Evolutionary conservation across 2,113 vertebrate species (phyloP), one percentile per base, ranked within the genome.

Genomic region (Apeltes quadracus): DNA sequence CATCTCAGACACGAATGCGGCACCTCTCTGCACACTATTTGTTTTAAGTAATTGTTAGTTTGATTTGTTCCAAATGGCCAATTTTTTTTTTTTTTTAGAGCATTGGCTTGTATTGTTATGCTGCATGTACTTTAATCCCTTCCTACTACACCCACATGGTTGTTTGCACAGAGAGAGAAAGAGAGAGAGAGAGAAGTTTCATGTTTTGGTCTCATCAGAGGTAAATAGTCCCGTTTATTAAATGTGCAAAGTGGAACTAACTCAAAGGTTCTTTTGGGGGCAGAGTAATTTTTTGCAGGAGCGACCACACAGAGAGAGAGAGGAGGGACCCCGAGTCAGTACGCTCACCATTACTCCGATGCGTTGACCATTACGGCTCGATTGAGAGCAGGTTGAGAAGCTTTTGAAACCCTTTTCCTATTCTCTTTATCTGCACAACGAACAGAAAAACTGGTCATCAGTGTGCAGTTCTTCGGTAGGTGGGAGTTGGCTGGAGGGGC

Each of bases 151-250:
- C 61, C 16, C 12, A 29, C 23, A 23, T 15, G 9, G 23, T 61
- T 39, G 18, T 25, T 20, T 11, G 46, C 9, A 48, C 29, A 22
- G 13, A 50, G 48, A 50, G 41, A 44, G 4, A 44, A 16, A 44
- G 53, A 41, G 4, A 3, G 62, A 63, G 7, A 10, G 3, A 48
- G n/a, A 43, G 20, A 9, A 9, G 16, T 1, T 62, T 18, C 56
- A 5, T 51, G n/a, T 53, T 41, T 43, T 9, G 27, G 50, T n/a
- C n/a, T n/a, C n/a, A n/a, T n/a, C n/a, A n/a, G 46, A 67, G 39
- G 65, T 74, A 77, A 69, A 69, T 22, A 73, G 65, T 69, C 59
- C 50, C 13, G 15, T 77, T 79, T 72, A 59, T 78, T 53, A 81
- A 78, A 85, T 72, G 68, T 73, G 32, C 56, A 15, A 2, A 54